Evolutionary conservation across 2,113 vertebrate species (phyloP).

Genomic region (Elephantulus edwardii): DNA sequence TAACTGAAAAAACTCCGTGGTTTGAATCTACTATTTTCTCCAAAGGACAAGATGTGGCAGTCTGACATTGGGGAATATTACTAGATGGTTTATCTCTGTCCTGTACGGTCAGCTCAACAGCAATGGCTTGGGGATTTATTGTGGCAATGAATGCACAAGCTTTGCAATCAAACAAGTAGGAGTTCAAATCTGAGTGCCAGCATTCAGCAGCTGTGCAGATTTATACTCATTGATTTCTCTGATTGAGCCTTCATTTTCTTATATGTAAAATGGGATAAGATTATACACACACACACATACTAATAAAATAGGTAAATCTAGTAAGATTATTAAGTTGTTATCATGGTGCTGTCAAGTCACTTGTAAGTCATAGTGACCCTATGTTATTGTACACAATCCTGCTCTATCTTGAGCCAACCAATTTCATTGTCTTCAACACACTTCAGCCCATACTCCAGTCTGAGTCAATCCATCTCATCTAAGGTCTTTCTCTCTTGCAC

Average conservation of each 20-base stretch:
- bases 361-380: too few species aligned
- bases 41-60: neutral
- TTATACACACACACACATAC: neutral
- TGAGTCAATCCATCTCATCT: too few species aligned
- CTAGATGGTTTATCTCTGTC: neutral
- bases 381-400: too few species aligned
- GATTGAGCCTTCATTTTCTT: slow-evolving; percentile 7
- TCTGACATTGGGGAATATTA: neutral
- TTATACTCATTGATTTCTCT: neutral
- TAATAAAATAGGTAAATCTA: too few species aligned
- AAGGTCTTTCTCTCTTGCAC: too few species aligned
- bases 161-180: neutral
- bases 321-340: too few species aligned
- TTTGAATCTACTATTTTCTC: neutral
- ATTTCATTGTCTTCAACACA: too few species aligned
- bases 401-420: too few species aligned
- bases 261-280: neutral
- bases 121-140: neutral
- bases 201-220: neutral
- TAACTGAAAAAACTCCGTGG: neutral
- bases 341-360: too few species aligned
- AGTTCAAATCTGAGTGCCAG: neutral
- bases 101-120: neutral
- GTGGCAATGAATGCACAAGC: neutral
- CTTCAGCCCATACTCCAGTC: too few species aligned